Conservation (phyloP, 1,140 invertebrate species). For the Atta cephalotes region DNA sequence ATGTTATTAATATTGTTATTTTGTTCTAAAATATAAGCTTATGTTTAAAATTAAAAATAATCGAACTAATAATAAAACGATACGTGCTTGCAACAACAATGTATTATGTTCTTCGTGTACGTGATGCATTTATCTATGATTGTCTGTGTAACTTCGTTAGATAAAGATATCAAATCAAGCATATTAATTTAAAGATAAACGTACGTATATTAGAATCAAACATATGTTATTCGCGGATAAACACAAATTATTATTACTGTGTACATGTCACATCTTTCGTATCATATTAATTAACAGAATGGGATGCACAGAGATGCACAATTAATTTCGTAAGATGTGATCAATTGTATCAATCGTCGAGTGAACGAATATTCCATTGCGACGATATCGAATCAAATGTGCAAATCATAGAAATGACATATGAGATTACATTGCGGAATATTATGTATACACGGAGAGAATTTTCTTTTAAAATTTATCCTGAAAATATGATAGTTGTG, state of each 20-base stretch:
- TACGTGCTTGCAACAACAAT: not conserved
- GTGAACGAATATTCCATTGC: slow-evolving; percentile 1
- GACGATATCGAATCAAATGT: not conserved
- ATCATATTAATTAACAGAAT: slow-evolving; percentile 6
- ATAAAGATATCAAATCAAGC: not conserved
- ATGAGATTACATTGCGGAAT: not conserved
- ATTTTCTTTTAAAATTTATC: too few species aligned
- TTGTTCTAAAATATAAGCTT: not conserved
- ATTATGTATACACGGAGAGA: not conserved
- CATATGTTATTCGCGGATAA: not conserved
- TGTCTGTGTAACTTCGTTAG: slow-evolving; percentile 13
- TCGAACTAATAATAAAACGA: not conserved
- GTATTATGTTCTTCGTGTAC: not conserved
- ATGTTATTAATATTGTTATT: not conserved
- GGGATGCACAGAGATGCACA: not conserved
- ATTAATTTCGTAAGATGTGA: slow-evolving; percentile 39
- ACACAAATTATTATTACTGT: not conserved
- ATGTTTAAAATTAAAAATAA: slow-evolving; percentile 9
- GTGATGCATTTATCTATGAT: not conserved
- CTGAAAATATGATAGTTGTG: too few species aligned
- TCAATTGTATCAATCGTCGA: slow-evolving; percentile 30
- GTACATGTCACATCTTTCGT: not conserved
- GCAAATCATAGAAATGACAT: not conserved
- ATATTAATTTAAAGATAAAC: not conserved
- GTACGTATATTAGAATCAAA: not conserved